Evolutionary conservation across 2,113 vertebrate species (phyloP).

Genomic region (Mellivora capensis): DNA sequence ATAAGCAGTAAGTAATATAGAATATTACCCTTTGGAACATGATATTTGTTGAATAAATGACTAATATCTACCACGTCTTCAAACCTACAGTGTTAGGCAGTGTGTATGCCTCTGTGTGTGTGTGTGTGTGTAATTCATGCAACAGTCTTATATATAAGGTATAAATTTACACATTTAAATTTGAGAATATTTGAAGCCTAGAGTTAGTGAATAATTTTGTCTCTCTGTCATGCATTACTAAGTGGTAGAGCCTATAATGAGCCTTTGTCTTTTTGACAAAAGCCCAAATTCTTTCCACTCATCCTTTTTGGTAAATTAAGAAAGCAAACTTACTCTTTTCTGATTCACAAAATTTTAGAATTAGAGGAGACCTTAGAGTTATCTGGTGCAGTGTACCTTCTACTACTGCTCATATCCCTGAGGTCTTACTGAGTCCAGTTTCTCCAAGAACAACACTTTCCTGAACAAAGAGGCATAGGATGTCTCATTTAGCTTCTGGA

Average conservation of each 20-base stretch:
- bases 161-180: conserved; percentile 12
- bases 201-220: conserved; percentile 12
- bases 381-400: not conserved
- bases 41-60: not conserved
- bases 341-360: not conserved
- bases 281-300: not conserved
- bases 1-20: not conserved
- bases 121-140: not conserved
- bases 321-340: not conserved
- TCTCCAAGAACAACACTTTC: not conserved
- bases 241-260: not conserved
- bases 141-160: not conserved
- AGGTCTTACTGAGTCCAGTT: not conserved
- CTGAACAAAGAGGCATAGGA: not conserved
- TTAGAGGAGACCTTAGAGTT: not conserved
- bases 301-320: conserved; percentile 22
- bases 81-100: not conserved
- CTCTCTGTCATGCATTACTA: not conserved
- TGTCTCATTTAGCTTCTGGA: not conserved
- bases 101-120: not conserved
- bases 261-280: not conserved
- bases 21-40: not conserved
- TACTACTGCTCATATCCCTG: not conserved
- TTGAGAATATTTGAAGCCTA: not conserved
- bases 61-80: not conserved